A percentile compares a stretch with the other conserved stretches of the same genome.
These are phyloP conservation scores for Limnephilus rhombicus DNA, from an alignment of 2,888 invertebrate genomes.

Conservation along the genomic window DNA sequence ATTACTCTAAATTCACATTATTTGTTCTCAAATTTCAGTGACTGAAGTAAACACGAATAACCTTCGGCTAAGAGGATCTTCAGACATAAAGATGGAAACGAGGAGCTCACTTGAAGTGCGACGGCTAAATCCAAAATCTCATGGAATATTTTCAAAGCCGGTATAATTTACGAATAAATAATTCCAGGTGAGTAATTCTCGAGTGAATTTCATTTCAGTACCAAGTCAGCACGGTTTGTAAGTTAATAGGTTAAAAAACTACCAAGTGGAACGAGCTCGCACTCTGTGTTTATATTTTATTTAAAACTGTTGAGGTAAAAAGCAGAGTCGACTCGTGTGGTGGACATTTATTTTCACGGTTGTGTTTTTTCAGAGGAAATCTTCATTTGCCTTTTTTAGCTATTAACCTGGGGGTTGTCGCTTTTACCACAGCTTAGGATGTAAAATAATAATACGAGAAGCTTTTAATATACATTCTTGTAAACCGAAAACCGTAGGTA, in stretches of 20 bases:
- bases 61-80: background rate
- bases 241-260: background rate
- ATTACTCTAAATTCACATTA: background rate
- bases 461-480: background rate
- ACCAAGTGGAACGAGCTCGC: background rate
- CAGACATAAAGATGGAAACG: background rate
- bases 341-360: background rate
- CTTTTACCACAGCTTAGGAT: background rate
- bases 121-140: background rate
- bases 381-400: background rate
- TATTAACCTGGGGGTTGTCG: background rate
- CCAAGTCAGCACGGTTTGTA: background rate
- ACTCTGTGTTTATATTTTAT: background rate
- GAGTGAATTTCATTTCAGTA: background rate
- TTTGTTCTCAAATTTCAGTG: background rate
- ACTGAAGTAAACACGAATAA: background rate
- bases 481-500: background rate
- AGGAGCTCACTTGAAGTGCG: background rate
- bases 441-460: too few relatives aligned
- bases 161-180: constrained; percentile 1
- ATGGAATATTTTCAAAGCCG: background rate
- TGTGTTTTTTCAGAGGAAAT: background rate
- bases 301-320: background rate
- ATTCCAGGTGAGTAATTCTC: constrained; percentile 1
- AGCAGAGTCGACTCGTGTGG: background rate